phyloP scores from a whole-genome alignment of 1,140 invertebrate species.

The Ridgeia piscesae region DNA sequence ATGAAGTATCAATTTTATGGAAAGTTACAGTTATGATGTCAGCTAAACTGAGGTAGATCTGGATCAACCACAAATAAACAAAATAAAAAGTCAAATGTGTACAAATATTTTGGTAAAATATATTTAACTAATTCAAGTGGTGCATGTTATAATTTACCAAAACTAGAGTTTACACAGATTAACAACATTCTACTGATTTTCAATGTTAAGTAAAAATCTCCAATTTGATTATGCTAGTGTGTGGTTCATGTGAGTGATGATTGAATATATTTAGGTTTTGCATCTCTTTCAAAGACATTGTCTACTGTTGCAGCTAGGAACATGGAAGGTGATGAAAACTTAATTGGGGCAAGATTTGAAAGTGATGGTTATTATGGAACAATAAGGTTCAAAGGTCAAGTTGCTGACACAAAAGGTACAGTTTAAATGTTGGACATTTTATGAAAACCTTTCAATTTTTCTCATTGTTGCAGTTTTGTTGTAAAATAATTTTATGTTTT shows the following conservation, averaged over 20 bases:
- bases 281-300: not conserved
- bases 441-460: not conserved
- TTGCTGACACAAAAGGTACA: conserved; percentile 62
- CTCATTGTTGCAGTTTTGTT: not conserved
- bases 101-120: no score
- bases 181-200: no score
- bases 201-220: no score
- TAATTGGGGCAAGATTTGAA: conserved; percentile 62
- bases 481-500: not conserved
- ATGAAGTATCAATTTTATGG: no score
- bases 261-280: not conserved
- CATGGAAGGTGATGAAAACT: conserved; percentile 1
- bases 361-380: conserved; percentile 64
- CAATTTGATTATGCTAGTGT: no score
- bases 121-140: no score
- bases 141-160: no score
- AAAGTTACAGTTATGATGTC: no score
- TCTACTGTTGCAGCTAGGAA: not conserved
- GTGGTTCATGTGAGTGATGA: not conserved
- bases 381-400: conserved; percentile 65
- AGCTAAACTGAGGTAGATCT: no score
- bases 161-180: no score
- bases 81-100: no score
- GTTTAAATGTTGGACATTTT: not conserved
- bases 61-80: no score